These are phyloP conservation scores for Drosophila maculinotata DNA, from an alignment of 2,888 invertebrate genomes.

Conservation along the genomic window DNA sequence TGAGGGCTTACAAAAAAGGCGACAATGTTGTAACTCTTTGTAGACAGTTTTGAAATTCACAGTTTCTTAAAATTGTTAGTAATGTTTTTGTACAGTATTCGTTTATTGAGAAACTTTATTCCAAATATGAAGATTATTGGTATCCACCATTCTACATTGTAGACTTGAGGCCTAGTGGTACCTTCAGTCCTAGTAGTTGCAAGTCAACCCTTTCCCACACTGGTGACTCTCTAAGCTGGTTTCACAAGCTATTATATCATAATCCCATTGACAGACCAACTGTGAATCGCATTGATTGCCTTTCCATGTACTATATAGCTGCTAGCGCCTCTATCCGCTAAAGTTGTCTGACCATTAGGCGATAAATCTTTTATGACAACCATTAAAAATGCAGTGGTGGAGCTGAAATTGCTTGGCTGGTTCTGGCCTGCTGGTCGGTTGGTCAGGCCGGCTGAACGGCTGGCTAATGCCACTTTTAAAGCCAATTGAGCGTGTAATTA, in stretches of 20 bases:
- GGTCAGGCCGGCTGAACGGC: not conserved
- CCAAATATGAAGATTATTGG: too few relatives aligned
- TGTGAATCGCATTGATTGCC: slow-evolving; percentile 43
- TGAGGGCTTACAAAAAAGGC: too few relatives aligned
- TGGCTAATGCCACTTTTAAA: slow-evolving; percentile 72
- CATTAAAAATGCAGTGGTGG: slow-evolving; percentile 59
- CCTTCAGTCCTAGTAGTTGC: too few relatives aligned
- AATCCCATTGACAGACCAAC: slow-evolving; percentile 23
- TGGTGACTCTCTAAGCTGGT: slow-evolving; percentile 6
- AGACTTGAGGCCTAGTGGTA: too few relatives aligned
- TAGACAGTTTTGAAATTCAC: too few relatives aligned
- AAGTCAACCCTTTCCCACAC: slow-evolving; percentile 32
- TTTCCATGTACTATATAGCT: slow-evolving; percentile 3
- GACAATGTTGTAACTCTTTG: too few relatives aligned
- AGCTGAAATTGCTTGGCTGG: slow-evolving; percentile 54
- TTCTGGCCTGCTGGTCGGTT: slow-evolving; percentile 13
- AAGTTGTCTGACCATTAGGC: slow-evolving; percentile 43
- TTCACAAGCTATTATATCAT: slow-evolving; percentile 48
- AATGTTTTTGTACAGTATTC: too few relatives aligned
- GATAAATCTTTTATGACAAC: slow-evolving; percentile 71
- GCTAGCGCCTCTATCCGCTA: slow-evolving; percentile 44
- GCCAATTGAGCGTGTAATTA: slow-evolving; percentile 79
- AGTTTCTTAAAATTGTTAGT: too few relatives aligned
- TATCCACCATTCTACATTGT: too few relatives aligned
- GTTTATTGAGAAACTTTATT: too few relatives aligned